A percentile compares a stretch with the other conserved stretches of the same genome.
phyloP scores from a whole-genome alignment of 1,140 invertebrate species.

The Scaptomyza hsui region DNA sequence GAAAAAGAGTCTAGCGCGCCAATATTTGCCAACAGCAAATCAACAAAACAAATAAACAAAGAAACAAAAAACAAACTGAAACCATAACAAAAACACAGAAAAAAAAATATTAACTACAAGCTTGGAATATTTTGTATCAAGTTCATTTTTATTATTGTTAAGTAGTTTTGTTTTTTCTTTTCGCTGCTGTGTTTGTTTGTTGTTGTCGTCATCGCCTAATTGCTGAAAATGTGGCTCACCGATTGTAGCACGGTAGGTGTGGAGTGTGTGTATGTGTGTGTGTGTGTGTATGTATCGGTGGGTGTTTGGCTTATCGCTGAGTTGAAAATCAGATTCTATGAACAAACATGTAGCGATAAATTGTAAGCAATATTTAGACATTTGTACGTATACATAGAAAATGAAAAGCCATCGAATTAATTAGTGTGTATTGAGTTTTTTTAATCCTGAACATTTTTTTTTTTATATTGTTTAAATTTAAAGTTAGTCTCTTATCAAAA shows the following conservation, averaged over 20 bases:
- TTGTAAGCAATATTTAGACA: conserved; percentile 5
- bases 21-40: conserved; percentile 11
- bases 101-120: not conserved
- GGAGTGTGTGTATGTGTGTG: not conserved
- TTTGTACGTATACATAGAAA: not conserved
- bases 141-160: conserved; percentile 12
- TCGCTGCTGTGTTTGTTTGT: no score
- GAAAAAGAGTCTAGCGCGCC: conserved; percentile 5
- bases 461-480: no score
- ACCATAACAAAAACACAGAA: conserved; percentile 11
- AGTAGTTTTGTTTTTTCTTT: conserved; percentile 1
- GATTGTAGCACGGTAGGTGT: conserved; percentile 70
- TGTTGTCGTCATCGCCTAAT: no score
- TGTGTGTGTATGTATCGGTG: conserved; percentile 11
- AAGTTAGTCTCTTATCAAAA: no score
- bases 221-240: conserved; percentile 65
- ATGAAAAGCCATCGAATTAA: no score
- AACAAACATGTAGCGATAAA: conserved; percentile 23
- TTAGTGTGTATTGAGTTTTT: no score
- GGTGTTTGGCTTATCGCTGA: conserved; percentile 34
- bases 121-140: not conserved
- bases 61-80: not conserved
- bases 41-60: conserved; percentile 3
- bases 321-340: conserved; percentile 8
- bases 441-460: no score